These are phyloP conservation scores for Dynastes grantii DNA, from an alignment of 2,888 invertebrate species.

Conservation along the genomic window DNA sequence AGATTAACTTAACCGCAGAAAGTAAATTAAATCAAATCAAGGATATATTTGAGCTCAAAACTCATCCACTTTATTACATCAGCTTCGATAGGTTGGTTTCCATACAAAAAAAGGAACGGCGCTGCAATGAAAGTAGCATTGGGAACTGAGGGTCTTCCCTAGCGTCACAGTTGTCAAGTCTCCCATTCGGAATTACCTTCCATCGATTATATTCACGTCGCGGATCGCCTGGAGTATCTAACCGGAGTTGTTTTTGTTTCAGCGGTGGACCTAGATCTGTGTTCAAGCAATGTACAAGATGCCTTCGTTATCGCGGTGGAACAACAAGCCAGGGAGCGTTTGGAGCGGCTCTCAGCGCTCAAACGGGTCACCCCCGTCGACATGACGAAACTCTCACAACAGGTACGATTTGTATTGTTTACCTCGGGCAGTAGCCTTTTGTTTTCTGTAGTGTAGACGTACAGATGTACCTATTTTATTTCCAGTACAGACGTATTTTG, in stretches of 20 bases:
- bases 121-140: background rate
- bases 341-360: constrained; percentile 93
- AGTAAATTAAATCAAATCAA: background rate
- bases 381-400: constrained; percentile 91
- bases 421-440: constrained; percentile 10
- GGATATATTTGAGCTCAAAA: background rate
- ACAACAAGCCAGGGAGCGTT: constrained; percentile 92
- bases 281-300: constrained; percentile 90
- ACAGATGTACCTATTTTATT: background rate
- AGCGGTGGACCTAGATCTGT: constrained; percentile 88
- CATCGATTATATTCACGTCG: background rate
- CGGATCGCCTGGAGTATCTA: constrained; percentile 16
- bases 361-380: constrained; percentile 94
- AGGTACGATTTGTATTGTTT: constrained; percentile 70
- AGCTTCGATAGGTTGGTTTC: background rate
- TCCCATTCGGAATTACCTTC: background rate
- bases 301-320: constrained; percentile 99
- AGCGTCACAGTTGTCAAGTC: background rate
- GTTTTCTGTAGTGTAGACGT: background rate
- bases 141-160: background rate
- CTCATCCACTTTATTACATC: background rate
- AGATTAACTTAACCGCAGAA: background rate
- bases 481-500: background rate
- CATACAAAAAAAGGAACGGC: background rate
- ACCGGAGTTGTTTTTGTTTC: constrained; percentile 66